phyloP scores from a whole-genome alignment of 2,888 invertebrate genomes.

The Pandemis heparana region DNA sequence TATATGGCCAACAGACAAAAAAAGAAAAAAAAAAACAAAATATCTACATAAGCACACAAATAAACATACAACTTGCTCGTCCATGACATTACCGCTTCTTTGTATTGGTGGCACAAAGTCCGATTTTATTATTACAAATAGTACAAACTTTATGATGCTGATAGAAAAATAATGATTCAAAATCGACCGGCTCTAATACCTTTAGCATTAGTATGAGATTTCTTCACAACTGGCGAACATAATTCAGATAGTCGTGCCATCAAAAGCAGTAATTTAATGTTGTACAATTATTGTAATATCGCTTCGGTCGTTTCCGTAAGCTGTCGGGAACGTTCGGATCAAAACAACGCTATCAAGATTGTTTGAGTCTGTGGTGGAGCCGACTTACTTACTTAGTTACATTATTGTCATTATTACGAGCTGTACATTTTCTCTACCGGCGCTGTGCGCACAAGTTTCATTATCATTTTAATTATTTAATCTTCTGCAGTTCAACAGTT shows the following conservation, averaged over 20 bases:
- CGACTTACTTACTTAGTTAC: constrained; percentile 41
- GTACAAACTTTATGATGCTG: constrained; percentile 26
- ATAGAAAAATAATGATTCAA: constrained; percentile 15
- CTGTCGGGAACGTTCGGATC: constrained; percentile 69
- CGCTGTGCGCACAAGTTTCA: constrained; percentile 59
- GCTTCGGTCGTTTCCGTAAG: constrained; percentile 69
- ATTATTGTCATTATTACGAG: constrained; percentile 64
- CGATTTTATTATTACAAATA: constrained; percentile 49
- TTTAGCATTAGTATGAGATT: not conserved
- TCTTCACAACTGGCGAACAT: not conserved
- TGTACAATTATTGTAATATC: constrained; percentile 53
- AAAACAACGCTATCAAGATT: constrained; percentile 66
- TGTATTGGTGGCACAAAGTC: constrained; percentile 63
- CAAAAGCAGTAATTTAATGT: constrained; percentile 27
- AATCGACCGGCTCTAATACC: not conserved
- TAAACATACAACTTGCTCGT: not conserved
- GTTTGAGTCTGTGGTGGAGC: constrained; percentile 33
- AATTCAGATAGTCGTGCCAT: constrained; percentile 13
- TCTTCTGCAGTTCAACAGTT: not conserved
- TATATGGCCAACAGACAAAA: not conserved
- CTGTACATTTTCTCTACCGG: constrained; percentile 62
- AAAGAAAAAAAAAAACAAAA: not conserved
- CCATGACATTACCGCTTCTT: constrained; percentile 38
- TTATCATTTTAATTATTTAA: not conserved
- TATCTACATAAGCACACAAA: not conserved